A percentile compares a stretch with the other conserved stretches of the same genome.
These are phyloP conservation scores for Aptenodytes patagonicus DNA, from an alignment of 2,113 vertebrate species.

Conservation along the genomic window DNA sequence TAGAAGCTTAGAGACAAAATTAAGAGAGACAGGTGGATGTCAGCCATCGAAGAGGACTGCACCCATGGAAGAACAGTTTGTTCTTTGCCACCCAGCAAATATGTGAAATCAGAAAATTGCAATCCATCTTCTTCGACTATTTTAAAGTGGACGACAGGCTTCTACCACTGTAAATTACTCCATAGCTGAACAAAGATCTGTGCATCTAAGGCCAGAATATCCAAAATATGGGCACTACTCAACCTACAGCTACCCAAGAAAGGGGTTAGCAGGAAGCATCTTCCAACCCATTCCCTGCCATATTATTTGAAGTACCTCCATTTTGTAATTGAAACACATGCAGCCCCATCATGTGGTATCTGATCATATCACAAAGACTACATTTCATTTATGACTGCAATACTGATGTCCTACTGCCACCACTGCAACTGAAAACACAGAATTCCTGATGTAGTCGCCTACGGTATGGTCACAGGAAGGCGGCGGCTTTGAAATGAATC, in stretches of 20 bases:
- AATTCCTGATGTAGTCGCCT: not conserved
- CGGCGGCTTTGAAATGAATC: not conserved
- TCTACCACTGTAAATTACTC: not conserved
- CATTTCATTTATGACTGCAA: not conserved
- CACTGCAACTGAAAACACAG: not conserved
- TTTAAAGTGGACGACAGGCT: not conserved
- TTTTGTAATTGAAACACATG: not conserved
- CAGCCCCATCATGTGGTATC: not conserved
- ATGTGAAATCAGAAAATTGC: not conserved
- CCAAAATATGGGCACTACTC: not conserved
- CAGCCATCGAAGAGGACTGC: not conserved
- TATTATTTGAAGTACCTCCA: not conserved
- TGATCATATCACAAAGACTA: not conserved
- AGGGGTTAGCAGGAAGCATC: not conserved
- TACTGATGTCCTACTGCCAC: not conserved
- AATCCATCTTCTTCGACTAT: not conserved
- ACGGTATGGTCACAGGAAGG: fast-evolving
- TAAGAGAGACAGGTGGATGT: not conserved
- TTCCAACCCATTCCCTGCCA: not conserved
- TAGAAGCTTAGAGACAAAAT: not conserved
- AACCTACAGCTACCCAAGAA: not conserved
- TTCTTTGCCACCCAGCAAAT: not conserved
- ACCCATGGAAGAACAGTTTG: not conserved
- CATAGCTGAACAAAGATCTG: not conserved
- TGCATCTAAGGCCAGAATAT: not conserved